phyloP scores from a whole-genome alignment of 2,113 vertebrate genomes.

The Daboia siamensis region DNA sequence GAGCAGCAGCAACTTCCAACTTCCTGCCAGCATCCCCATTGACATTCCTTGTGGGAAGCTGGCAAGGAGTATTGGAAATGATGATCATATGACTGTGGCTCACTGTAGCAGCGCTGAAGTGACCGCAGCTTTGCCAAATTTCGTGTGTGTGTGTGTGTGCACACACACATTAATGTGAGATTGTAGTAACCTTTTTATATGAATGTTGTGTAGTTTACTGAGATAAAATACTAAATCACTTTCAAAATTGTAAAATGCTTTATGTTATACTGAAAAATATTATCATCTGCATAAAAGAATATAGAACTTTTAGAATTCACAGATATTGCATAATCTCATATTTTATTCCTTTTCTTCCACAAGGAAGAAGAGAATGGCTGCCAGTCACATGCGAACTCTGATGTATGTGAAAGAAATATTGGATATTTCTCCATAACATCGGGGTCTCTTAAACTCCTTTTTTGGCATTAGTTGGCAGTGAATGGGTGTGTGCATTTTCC shows the following conservation, averaged over 20 bases:
- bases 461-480: slow-evolving; percentile 19
- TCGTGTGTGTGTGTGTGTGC: neutral
- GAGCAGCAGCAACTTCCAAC: neutral
- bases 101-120: neutral
- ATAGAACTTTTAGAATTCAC: slow-evolving; percentile 11
- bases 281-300: neutral
- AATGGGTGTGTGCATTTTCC: slow-evolving; percentile 32
- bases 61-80: neutral
- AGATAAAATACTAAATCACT: neutral
- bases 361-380: slow-evolving; percentile 29
- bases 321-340: slow-evolving; percentile 7
- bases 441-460: slow-evolving; percentile 27
- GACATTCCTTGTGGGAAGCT: neutral
- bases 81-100: neutral
- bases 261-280: neutral
- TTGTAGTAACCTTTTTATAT: neutral
- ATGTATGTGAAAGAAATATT: slow-evolving; percentile 33
- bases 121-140: neutral
- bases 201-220: neutral
- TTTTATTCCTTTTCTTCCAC: slow-evolving; percentile 25
- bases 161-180: neutral
- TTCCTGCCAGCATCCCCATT: neutral
- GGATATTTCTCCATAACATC: slow-evolving; percentile 34
- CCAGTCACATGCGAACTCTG: slow-evolving; percentile 20
- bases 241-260: neutral